Percentiles rank a stretch among this genome's conserved stretches.
Conservation (phyloP, 1,140 invertebrate genomes). For the Riptortus pedestris region DNA sequence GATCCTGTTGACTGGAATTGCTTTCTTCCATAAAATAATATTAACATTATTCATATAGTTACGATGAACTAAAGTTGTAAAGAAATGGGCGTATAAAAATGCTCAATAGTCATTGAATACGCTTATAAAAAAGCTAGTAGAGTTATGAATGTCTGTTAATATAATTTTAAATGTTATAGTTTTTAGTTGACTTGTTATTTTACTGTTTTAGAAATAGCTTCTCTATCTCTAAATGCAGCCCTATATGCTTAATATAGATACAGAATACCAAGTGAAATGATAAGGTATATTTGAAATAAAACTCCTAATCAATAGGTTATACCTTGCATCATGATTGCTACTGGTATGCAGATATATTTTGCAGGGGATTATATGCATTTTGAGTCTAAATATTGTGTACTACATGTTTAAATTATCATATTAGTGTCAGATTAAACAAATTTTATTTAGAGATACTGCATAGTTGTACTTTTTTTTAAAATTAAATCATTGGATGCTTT, state of each 20-base stretch:
- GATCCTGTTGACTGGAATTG: neutral
- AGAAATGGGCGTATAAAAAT: slow-evolving; percentile 13
- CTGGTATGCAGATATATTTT: no score
- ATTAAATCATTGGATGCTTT: no score
- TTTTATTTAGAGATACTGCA: no score
- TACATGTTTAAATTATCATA: no score
- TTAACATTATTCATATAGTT: neutral
- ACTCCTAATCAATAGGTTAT: neutral
- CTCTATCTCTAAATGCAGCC: neutral
- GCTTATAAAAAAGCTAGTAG: slow-evolving; percentile 17
- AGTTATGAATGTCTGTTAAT: neutral
- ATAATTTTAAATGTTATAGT: neutral
- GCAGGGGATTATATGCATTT: no score
- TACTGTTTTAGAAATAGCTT: neutral
- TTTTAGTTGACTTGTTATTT: neutral
- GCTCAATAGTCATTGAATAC: slow-evolving; percentile 22
- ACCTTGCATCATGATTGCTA: no score
- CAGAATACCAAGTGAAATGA: neutral
- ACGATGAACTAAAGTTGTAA: neutral
- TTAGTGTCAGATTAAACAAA: no score
- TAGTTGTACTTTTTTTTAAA: no score
- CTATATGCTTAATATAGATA: no score
- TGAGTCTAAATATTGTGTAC: no score
- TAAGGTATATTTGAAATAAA: neutral
- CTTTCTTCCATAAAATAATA: slow-evolving; percentile 8